Evolutionary conservation across 1,140 invertebrate species (phyloP), one percentile per base, ranked within the genome.

Genomic region (Magallana ariakensis): DNA sequence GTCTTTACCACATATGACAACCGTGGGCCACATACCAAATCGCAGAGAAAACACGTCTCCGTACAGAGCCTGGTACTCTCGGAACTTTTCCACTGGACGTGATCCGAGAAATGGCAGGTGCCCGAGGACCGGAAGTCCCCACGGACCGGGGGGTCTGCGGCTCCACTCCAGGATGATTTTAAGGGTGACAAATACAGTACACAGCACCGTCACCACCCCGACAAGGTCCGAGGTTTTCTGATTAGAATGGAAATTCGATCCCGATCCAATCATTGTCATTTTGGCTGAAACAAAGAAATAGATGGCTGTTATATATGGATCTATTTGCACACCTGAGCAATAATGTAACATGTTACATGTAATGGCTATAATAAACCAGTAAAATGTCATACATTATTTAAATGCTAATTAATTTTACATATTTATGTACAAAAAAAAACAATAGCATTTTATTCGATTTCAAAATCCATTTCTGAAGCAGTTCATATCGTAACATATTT

Each of bases 111-210:
- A 91, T 13, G 90, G 90, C 15, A 93, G 85, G 82, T 89, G 86
- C 22, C 92, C 92, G 19, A 93, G 11, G 2, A 92, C 26, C 1
- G 92, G 92, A 26, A 92, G 75, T 13, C 88, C 88, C 87, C 87
- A 82, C 5, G 92, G 92, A n/a, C 92, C 92, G 19, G 91, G 90
- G 0, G 90, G 90, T 26, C 22, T 75, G 19, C 66, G 66, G 10
- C 22, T 19, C 22, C 66, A 75, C 15, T 22, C 66, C 6, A 75
- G 66, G 33, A 75, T 75, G 9, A 75, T 19, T 26, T 75, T 75
- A 9, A 75, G 22, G 66, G 66, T 33, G 33, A 75, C 19, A 33
- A 75, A 75, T 19, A 75, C 22, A 26, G 22, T 22, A 5, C 22
- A 75, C 1, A 75, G 22, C 7, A 75, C 22, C 7, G 66, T 13